Evolutionary conservation across 2,113 vertebrate genomes (phyloP), one percentile per base, ranked within the genome.

Genomic region (Clinocottus analis): DNA sequence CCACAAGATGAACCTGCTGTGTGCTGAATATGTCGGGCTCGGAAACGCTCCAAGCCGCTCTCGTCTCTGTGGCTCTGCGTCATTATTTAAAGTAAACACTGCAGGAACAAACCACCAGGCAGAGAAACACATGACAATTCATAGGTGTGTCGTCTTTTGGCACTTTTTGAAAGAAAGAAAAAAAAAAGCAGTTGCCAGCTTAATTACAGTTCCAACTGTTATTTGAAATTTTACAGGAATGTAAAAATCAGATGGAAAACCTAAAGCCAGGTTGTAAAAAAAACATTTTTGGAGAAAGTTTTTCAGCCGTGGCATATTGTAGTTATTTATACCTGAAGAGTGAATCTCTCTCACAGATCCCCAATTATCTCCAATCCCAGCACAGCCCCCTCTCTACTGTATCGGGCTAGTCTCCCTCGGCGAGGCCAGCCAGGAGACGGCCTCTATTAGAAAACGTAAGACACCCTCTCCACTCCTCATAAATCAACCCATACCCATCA

Each of bases 261-360:
- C 16, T 49, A 19, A 5, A n/a, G 21, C 6, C 60, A 41, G 27
- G 39, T 3, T 33, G 19, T 29, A 49, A 59, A 60, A 58, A 39
- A 5, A 33, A 21, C 0, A 47, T 41, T 45, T 53, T 37, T 58
- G 14, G 25, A 47, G 1, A 69, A 35, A 51, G 16, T 45, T 75
- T 79, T 25, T n/a, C 16, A 19, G 25, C 39, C 13, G 9, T 33
- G 43, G 56, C 25, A 65, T 67, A 59, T 80, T 73, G 23, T 43
- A 19, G 77, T 90, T 86, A 89, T 91, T 89, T 89, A 89, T 86
- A 83, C 80, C 81, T 80, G 78, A 58, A 80, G 79, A 85, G 76
- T 33, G 79, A 79, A 88, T 88, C 83, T 86, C 63, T 83, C 68
- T 83, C 68, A 45, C 84, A 88, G 68, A 90, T 90, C 86, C 72